Percentiles rank a stretch among this genome's conserved stretches.
phyloP scores from a whole-genome alignment of 2,113 vertebrate species.

The Pseudopipra pipra region DNA sequence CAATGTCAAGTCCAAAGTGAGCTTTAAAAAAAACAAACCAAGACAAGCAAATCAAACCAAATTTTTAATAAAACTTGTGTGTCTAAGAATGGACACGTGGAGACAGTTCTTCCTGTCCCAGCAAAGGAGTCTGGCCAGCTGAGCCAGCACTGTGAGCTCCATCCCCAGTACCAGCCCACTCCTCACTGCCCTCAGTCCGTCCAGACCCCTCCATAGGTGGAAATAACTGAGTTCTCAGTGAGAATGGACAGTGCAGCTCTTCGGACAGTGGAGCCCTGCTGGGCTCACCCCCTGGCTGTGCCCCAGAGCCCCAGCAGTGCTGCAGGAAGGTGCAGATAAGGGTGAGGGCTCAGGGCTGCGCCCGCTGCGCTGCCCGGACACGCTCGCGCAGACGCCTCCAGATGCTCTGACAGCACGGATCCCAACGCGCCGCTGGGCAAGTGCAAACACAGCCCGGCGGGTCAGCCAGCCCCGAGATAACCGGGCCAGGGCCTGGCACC shows the following conservation, averaged over 20 bases:
- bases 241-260: neutral
- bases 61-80: neutral
- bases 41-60: neutral
- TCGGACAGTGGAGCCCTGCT: fast-evolving
- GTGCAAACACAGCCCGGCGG: slow-evolving; percentile 16
- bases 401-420: slow-evolving; percentile 40
- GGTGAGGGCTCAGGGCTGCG: neutral
- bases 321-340: neutral
- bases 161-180: neutral
- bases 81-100: neutral
- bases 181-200: neutral
- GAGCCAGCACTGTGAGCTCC: neutral
- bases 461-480: slow-evolving; percentile 1
- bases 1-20: neutral
- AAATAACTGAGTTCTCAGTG: fast-evolving
- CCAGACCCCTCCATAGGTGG: fast-evolving
- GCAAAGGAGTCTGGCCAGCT: slow-evolving; percentile 17
- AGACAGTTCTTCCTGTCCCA: neutral
- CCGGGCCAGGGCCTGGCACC: neutral
- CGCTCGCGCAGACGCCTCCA: slow-evolving; percentile 32
- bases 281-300: neutral
- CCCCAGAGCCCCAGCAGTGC: neutral
- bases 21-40: neutral
- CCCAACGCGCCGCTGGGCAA: slow-evolving; percentile 15
- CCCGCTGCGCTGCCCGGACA: slow-evolving; percentile 24